Evolutionary conservation across 2,113 vertebrate species (phyloP), one percentile per base, ranked within the genome.

Genomic region (Channa argus): DNA sequence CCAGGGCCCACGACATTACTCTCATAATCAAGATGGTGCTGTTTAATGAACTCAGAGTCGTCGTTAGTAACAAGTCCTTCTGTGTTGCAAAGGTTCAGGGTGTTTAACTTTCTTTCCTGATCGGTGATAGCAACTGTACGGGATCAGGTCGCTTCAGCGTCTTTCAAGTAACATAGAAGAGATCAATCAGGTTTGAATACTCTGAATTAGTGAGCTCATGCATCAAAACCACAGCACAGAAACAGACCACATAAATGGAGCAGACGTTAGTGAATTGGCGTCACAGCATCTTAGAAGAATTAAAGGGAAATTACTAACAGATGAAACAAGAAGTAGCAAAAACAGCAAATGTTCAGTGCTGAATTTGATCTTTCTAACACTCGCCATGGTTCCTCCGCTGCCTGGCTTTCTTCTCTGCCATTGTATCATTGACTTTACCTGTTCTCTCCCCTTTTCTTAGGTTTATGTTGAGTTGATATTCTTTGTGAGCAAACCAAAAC

Each of bases 281-380:
- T 89, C 88, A 86, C 69, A 46, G 39, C 43, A 9, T 11, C 53
- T 59, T 34, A 77, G 69, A 74, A 79, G 74, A 81, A 76, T 7
- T 33, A 60, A 66, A 68, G 56, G 63, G 74, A 85, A 89, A 90
- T 86, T 64, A 83, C 83, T 61, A 78, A 78, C 90, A 88, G 79
- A 90, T 92, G 87, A 87, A 84, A 83, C 41, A 38, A 71, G 62
- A 70, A 50, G 70, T 14, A 49, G 58, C 39, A 68, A 38, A 77
- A 74, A 49, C 71, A 49, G 64, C 50, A 53, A 9, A 12, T 8
- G 37, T 62, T 46, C 60, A 37, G 24, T 1, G 43, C 39, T 38
- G 38, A 52, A 50, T 46, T 51, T 50, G 10, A 49, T 37, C n/a
- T 67, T 56, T 67, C 0, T 43, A 41, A 55, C 47, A 6, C 33